Evolutionary conservation across 2,888 invertebrate genomes (phyloP), one percentile per base, ranked within the genome.

Genomic region (Philereme vetulata): DNA sequence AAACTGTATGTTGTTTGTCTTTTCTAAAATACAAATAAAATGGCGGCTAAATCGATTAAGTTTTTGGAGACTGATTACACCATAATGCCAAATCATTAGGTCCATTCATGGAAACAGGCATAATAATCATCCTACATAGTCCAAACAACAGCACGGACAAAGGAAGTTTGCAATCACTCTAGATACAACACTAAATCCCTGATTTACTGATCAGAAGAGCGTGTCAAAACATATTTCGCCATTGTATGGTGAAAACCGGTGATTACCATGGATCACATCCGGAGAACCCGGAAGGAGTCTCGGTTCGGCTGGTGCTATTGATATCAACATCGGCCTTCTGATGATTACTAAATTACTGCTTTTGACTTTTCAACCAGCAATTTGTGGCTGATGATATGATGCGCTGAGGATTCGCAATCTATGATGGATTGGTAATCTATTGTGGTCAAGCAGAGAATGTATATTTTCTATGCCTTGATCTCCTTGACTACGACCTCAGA

Each of bases 171-270:
- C 82, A 83, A 86, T 86, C 80, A 83, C 68, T 38, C 2, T 21
- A 21, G 72, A 75, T 78, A 76, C 66, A 72, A 78, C 77, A 75
- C 76, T 75, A 81, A 81, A 84, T 81, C 78, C 77, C 70, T 85
- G 86, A 88, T 89, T 86, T 77, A 78, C 78, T 77, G 81, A 69
- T 74, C 86, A 86, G 78, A 89, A 82, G 81, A 87, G 87, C 90
- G 85, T 90, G 84, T 85, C 87, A 71, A 74, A 80, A 75, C 77
- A 75, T 73, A 76, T 74, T 75, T 75, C 66, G 62, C 78, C 72
- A 85, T 87, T 85, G 85, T 80, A 70, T 90, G 88, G 90, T 88
- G 88, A 90, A 91, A 90, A 87, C 81, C 84, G 85, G 88, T 86
- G 85, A 90, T 90, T 89, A 89, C 86, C 75, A 84, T 80, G 84